Conservation (phyloP, 2,888 invertebrate species). For the Xiphydria camelus region DNA sequence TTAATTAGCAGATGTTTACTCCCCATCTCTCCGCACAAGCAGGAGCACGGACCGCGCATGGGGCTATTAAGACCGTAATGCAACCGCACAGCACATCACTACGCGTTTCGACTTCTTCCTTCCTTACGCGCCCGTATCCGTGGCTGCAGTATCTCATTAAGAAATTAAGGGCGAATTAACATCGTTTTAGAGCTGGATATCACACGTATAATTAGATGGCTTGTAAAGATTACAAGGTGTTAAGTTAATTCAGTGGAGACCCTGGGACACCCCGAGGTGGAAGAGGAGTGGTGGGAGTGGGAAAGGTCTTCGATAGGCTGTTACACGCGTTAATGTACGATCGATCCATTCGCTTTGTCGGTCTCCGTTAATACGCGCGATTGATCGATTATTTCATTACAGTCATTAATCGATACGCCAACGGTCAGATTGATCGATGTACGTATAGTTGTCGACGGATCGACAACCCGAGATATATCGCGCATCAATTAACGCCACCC, state of each 20-base stretch:
- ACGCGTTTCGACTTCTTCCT: constrained; percentile 8
- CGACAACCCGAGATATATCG: too few species aligned
- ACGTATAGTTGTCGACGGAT: too few species aligned
- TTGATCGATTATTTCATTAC: constrained; percentile 32
- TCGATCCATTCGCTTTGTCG: constrained; percentile 6
- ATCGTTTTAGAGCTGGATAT: constrained; percentile 9
- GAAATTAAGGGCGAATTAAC: constrained; percentile 42
- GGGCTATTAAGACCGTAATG: constrained; percentile 28
- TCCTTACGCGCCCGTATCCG: neutral
- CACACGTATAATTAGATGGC: constrained; percentile 36
- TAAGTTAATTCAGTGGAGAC: constrained; percentile 3
- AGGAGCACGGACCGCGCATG: constrained; percentile 11
- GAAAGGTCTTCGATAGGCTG: too few species aligned
- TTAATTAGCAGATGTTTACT: constrained; percentile 41
- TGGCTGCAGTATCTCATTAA: constrained; percentile 32
- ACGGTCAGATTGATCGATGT: too few species aligned
- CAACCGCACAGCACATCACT: constrained; percentile 23
- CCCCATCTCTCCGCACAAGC: constrained; percentile 3
- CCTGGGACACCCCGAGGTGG: neutral
- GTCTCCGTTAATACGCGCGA: constrained; percentile 24
- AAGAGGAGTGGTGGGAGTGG: neutral
- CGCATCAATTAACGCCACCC: constrained; percentile 1
- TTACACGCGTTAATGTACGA: neutral
- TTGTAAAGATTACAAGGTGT: constrained; percentile 29
- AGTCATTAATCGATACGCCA: constrained; percentile 23